Evolutionary conservation across 2,797 vertebrate genomes (phyloP).

Genomic region (Chelmon rostratus): DNA sequence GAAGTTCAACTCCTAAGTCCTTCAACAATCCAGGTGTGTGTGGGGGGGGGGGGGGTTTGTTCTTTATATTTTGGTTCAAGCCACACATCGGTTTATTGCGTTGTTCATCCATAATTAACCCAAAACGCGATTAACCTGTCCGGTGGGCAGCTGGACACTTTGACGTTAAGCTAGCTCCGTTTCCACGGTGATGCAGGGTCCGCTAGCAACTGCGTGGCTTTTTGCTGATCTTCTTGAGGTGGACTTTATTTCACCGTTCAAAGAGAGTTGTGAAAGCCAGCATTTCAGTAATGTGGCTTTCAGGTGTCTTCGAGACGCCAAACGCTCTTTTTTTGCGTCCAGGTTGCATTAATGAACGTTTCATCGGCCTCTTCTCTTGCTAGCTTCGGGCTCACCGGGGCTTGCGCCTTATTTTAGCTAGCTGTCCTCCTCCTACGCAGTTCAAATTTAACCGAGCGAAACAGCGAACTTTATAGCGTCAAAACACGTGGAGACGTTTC

Average conservation of each 20-base stretch:
- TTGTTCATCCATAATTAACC: too few species aligned
- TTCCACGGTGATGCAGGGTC: background rate
- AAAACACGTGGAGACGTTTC: rapidly evolving
- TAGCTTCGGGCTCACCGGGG: background rate
- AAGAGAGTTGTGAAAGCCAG: too few species aligned
- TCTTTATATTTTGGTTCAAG: background rate
- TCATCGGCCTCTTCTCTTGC: too few species aligned
- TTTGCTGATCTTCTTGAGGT: too few species aligned
- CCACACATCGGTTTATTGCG: too few species aligned
- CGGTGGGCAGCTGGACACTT: background rate
- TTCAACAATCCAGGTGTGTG: background rate
- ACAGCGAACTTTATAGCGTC: background rate
- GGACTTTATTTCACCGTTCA: too few species aligned
- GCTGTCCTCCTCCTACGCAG: background rate
- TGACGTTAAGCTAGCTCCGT: too few species aligned
- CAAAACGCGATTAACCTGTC: background rate
- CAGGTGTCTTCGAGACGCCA: background rate
- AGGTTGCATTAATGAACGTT: background rate
- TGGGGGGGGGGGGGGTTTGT: background rate
- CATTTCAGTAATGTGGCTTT: background rate
- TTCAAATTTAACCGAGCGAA: background rate
- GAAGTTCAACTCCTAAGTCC: background rate
- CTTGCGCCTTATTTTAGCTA: too few species aligned
- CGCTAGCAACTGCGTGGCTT: background rate
- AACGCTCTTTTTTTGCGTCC: background rate